Evolutionary conservation across 1,140 invertebrate genomes (phyloP), one percentile per base, ranked within the genome.

Genomic region (Diabrotica virgifera): DNA sequence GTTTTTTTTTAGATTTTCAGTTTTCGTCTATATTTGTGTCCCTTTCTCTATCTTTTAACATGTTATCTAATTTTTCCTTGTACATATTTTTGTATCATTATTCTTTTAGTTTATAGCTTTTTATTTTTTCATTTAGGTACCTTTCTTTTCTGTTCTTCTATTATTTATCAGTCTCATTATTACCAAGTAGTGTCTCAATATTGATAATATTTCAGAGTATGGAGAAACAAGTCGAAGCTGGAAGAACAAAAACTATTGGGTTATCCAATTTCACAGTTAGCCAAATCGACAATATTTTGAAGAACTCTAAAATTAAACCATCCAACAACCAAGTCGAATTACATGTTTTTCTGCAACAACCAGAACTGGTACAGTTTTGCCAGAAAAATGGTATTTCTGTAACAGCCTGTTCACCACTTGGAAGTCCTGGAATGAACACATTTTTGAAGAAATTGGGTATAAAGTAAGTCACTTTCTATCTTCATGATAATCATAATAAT

Each of bases 381-480:
- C 79, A 85, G 55, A 73, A 82, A 6, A 81, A 89, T 66, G 82
- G 87, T n/a, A 92, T 96, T 36, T 79, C 84, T 0, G 76, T 96
- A 12, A 91, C 88, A 0, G 93, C 90, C 0, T 97, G 95, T 75
- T 88, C 89, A 35, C 92, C 94, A 4, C 76, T 97, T 4, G 93
- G 89, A 0, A 88, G 87, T 5, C 86, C 85, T 65, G 89, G 85
- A 1, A 79, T 84, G 35, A 81, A 80, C 37, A 77, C 80, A 65
- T 76, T 80, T n/a, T 76, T 84, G 52, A 74, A 75, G 51, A 73
- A 68, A 11, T 71, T 78, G 8, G 80, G 79, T n/a, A 62, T 77
- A 8, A 72, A 77, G 61, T 78, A 69, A 69, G 67, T 62, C 24
- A 24, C 1, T 4, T 24, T 24, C 4, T 4, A 24, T 24, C 24